Conservation (phyloP, 1,140 invertebrate genomes). For the Ctenoplectra terminalis region DNA sequence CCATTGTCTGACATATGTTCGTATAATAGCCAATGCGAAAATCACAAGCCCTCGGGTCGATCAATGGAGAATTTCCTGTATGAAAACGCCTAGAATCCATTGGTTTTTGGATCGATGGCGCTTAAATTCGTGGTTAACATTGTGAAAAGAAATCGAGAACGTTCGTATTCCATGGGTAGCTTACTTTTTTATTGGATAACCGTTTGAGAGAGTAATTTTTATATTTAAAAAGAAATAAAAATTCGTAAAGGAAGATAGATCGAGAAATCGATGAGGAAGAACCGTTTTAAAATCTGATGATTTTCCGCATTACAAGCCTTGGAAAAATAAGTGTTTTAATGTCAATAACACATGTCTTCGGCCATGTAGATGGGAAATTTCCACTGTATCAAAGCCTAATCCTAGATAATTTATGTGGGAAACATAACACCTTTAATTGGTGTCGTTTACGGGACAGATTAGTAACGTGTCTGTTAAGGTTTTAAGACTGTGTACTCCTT, state of each 20-base stretch:
- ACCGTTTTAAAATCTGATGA: too few relatives aligned
- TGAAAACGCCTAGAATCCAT: neutral
- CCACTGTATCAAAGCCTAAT: neutral
- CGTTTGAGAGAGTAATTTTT: too few relatives aligned
- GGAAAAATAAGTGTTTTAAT: neutral
- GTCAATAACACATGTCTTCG: neutral
- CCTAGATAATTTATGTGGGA: neutral
- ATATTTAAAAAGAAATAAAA: too few relatives aligned
- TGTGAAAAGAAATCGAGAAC: neutral
- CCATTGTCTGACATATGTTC: constrained; percentile 10
- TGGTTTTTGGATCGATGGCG: neutral
- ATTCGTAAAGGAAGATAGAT: neutral
- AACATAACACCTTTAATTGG: neutral
- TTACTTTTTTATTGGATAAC: neutral
- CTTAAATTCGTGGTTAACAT: neutral
- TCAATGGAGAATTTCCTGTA: constrained; percentile 28
- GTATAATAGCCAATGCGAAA: constrained; percentile 19
- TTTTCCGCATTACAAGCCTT: too few relatives aligned
- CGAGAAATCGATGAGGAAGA: too few relatives aligned
- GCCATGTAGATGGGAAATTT: neutral
- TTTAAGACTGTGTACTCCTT: neutral
- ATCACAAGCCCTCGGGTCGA: constrained; percentile 1
- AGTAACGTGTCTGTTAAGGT: neutral
- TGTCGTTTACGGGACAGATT: neutral
- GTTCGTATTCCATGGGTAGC: neutral